Base-by-base conservation (phyloP, 2,113 vertebrate species). In the Origma solitaria region DNA sequence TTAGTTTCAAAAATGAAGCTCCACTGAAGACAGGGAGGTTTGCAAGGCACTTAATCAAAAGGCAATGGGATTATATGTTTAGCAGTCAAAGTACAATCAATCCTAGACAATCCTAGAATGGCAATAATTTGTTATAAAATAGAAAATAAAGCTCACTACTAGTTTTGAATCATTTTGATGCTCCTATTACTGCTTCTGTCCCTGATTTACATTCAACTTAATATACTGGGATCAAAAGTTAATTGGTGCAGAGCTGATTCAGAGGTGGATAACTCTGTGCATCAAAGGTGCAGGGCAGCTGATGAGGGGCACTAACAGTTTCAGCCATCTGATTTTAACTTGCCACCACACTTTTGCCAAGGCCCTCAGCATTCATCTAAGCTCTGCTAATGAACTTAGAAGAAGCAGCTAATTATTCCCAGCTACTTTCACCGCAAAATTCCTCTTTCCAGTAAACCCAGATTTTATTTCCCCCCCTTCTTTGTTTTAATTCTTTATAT, bases 1-100 rank as follows among this genome's bases (percentile, higher is more conserved):
- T 83, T 88, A 83, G 30, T 88, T 90, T 88, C 76, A 73, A 69
- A 92, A 94, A 78, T 42, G 56, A 91, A 92, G 86, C 60, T 28
- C 38, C 45, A 77, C 53, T 57, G 88, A 92, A 93, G 42, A 86
- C 33, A 66, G 35, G 35, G 60, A 88, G 38, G 25, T 90, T 90
- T 92, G 33, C 58, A 83, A 90, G 33, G 68, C 64, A 58, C 37
- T 92, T 90, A 61, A 82, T 80, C 82, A 58, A 92, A 88, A 96
- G n/a, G 30, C 54, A 86, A 82, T 54, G 19, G 42, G 50, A 92
- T 78, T 94, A 70, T 38, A 53, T 9, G 42, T 86, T 95, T 90
- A 54, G 2, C 33, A 58, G 77, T 81, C 35, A 88, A 86, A 93
- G 76, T 78, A 61, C 25, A 80, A 38, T 57, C 66, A 73, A 45